Evolutionary conservation across 1,140 invertebrate genomes (phyloP).

Genomic region (Leptopilina boulardi): DNA sequence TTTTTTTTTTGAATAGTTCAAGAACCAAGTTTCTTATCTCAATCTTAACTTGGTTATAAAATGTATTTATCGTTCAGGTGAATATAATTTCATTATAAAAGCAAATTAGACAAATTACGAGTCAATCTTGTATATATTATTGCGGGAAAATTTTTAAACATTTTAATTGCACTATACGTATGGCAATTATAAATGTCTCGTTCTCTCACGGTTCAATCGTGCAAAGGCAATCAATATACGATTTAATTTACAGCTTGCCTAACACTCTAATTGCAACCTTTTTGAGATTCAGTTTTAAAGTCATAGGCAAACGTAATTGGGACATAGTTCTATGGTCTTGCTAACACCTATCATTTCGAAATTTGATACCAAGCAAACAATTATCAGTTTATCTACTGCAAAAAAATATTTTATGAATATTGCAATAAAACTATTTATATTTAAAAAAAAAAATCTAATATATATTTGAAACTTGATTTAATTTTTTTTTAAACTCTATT

Average conservation of each 20-base stretch:
- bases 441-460: too few species aligned
- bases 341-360: constrained; percentile 32
- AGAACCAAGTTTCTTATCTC: not conserved
- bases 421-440: too few species aligned
- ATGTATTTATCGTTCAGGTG: not conserved
- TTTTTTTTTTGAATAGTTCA: not conserved
- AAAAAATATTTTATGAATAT: not conserved
- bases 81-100: constrained; percentile 3
- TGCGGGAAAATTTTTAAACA: constrained; percentile 5
- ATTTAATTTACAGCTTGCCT: constrained; percentile 64
- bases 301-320: constrained; percentile 46
- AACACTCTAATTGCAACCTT: constrained; percentile 61
- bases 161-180: constrained; percentile 27
- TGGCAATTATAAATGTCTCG: constrained; percentile 31
- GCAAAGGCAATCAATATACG: constrained; percentile 45
- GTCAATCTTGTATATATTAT: constrained; percentile 18
- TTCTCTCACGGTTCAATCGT: constrained; percentile 31
- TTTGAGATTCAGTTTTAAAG: constrained; percentile 57
- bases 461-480: too few species aligned
- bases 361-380: constrained; percentile 3
- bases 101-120: constrained; percentile 20
- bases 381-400: constrained; percentile 1
- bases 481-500: too few species aligned
- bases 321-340: constrained; percentile 32
- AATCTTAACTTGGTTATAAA: not conserved